Evolutionary conservation across 2,113 vertebrate genomes (phyloP).

Genomic region (Megaleporinus macrocephalus): DNA sequence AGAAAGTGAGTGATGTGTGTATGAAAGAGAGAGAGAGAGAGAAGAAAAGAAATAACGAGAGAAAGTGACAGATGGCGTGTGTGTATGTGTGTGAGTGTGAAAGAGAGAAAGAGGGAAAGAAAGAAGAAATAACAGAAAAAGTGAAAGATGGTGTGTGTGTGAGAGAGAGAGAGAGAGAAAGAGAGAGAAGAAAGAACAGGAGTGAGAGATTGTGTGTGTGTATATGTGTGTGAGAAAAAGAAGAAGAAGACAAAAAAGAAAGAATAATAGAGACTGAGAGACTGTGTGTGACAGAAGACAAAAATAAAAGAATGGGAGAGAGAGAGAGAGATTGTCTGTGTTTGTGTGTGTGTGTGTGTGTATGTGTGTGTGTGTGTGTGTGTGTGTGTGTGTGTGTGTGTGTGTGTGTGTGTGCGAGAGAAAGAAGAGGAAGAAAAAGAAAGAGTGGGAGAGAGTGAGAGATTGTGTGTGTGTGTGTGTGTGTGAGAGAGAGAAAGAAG

Average conservation of each 20-base stretch:
- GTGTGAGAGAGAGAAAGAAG: not conserved
- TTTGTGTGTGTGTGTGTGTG: too few relatives aligned
- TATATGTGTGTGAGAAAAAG: not conserved
- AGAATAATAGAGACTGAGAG: not conserved
- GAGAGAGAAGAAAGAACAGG: not conserved
- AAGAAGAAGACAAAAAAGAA: not conserved
- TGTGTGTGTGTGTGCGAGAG: too few relatives aligned
- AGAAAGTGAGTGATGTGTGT: constrained; percentile 21
- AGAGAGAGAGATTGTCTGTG: not conserved
- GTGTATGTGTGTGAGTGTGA: too few relatives aligned
- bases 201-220: not conserved
- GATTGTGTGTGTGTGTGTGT: too few relatives aligned
- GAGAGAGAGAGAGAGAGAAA: not conserved
- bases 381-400: too few relatives aligned
- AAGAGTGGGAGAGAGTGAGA: too few relatives aligned
- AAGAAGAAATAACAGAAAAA: not conserved
- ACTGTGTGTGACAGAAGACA: not conserved
- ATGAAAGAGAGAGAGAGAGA: not conserved
- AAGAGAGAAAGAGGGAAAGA: not conserved
- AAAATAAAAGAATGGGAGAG: not conserved
- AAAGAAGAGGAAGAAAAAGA: too few relatives aligned
- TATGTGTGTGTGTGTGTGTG: too few relatives aligned
- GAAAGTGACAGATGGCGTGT: too few relatives aligned
- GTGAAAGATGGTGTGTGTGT: not conserved
- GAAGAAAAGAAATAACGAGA: too few relatives aligned